These are phyloP conservation scores for Naja naja DNA, from an alignment of 2,113 vertebrate genomes.

Conservation along the genomic window DNA sequence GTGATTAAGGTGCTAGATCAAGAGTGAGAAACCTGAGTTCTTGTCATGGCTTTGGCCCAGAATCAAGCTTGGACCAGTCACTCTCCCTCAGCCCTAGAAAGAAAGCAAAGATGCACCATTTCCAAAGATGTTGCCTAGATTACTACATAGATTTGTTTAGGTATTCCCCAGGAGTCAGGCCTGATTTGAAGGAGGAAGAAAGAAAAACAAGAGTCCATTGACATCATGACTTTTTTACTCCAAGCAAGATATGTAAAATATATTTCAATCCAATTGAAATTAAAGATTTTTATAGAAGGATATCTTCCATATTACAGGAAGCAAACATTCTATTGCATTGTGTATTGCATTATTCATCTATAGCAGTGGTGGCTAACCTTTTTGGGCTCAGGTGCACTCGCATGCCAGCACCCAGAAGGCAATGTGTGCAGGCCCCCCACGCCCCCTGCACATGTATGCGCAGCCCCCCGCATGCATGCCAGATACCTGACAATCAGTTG, in stretches of 20 bases:
- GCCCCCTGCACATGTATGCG: too few relatives aligned
- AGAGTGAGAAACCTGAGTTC: not conserved
- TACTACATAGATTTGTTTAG: not conserved
- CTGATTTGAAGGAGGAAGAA: not conserved
- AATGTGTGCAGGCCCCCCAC: too few relatives aligned
- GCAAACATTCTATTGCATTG: not conserved
- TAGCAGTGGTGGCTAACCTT: not conserved
- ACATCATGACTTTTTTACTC: not conserved
- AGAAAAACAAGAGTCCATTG: not conserved
- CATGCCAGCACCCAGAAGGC: too few relatives aligned
- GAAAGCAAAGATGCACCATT: not conserved
- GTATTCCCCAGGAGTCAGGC: not conserved
- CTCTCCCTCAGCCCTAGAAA: not conserved
- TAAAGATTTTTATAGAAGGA: not conserved
- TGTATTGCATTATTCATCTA: not conserved
- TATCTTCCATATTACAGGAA: not conserved
- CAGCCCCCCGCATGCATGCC: too few relatives aligned
- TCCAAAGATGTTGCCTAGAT: not conserved
- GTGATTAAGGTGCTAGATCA: not conserved
- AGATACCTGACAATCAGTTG: too few relatives aligned
- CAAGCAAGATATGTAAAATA: not conserved
- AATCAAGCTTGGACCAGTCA: not conserved
- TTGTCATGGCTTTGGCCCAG: not conserved
- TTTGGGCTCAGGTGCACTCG: too few relatives aligned
- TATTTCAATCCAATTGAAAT: not conserved